These are phyloP conservation scores for Aegotheles bennettii DNA, from an alignment of 2,113 vertebrate genomes.

Conservation along the genomic window DNA sequence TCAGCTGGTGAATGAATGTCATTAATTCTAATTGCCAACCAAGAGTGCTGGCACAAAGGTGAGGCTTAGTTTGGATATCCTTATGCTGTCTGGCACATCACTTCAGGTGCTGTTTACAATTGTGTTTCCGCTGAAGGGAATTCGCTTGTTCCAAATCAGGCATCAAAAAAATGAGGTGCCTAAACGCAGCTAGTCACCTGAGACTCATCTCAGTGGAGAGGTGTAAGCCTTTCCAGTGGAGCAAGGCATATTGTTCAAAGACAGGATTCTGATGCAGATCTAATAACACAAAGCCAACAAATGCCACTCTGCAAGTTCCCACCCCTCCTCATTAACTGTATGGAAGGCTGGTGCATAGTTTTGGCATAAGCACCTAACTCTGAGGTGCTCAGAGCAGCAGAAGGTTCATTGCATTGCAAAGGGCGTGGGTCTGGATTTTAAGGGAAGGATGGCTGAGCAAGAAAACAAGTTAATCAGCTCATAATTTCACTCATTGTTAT, in stretches of 20 bases:
- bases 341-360: neutral
- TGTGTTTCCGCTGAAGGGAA: neutral
- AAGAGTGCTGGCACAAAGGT: accelerated
- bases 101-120: neutral
- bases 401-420: neutral
- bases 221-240: neutral
- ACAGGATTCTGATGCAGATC: neutral
- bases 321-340: neutral
- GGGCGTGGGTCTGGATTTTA: neutral
- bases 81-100: neutral
- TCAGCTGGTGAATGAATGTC: neutral
- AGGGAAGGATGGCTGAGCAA: neutral
- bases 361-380: neutral
- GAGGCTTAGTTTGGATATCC: neutral
- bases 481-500: neutral
- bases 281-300: neutral
- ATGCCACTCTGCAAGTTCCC: neutral
- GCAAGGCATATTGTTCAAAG: neutral
- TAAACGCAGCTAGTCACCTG: neutral
- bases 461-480: neutral
- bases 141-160: neutral
- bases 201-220: neutral
- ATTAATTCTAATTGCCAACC: neutral
- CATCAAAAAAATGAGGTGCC: neutral
- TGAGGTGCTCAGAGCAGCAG: neutral